Conservation (phyloP, 2,888 invertebrate species). For the Drosophila pseudotakahashii region DNA sequence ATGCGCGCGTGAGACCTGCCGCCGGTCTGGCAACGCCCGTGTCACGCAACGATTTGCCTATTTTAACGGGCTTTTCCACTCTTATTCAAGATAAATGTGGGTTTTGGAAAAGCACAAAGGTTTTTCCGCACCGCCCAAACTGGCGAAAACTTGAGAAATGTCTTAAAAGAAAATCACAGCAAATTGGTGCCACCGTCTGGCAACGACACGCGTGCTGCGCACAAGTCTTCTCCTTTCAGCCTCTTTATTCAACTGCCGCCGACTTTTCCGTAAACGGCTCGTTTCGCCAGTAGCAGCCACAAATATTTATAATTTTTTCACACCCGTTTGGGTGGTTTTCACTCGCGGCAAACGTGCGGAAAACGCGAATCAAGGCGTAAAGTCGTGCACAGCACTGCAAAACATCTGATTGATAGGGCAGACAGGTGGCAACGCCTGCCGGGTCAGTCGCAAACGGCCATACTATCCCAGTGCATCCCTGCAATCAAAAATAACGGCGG, state of each 20-base stretch:
- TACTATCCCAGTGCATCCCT: slow-evolving; percentile 37
- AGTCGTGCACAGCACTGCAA: slow-evolving; percentile 15
- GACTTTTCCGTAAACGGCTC: neutral
- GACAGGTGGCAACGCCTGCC: neutral
- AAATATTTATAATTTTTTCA: neutral
- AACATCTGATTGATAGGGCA: slow-evolving; percentile 22
- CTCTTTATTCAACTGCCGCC: neutral
- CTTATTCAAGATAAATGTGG: neutral
- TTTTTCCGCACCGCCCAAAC: neutral
- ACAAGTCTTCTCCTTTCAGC: slow-evolving; percentile 11
- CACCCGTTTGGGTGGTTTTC: slow-evolving; percentile 11
- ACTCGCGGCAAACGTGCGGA: slow-evolving; percentile 18
- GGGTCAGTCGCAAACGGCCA: neutral
- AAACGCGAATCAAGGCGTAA: slow-evolving; percentile 9
- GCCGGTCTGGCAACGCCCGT: slow-evolving; percentile 14
- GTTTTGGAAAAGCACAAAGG: neutral
- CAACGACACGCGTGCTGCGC: slow-evolving; percentile 22
- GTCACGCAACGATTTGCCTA: slow-evolving; percentile 7
- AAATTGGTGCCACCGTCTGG: neutral
- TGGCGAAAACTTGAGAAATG: neutral
- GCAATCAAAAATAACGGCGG: slow-evolving; percentile 69
- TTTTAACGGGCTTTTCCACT: neutral
- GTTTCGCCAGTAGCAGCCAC: neutral
- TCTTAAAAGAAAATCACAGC: neutral
- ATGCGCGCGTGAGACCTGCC: slow-evolving; percentile 5